phyloP scores from a whole-genome alignment of 2,797 vertebrate species.

The Pipistrellus pipistrellus region DNA sequence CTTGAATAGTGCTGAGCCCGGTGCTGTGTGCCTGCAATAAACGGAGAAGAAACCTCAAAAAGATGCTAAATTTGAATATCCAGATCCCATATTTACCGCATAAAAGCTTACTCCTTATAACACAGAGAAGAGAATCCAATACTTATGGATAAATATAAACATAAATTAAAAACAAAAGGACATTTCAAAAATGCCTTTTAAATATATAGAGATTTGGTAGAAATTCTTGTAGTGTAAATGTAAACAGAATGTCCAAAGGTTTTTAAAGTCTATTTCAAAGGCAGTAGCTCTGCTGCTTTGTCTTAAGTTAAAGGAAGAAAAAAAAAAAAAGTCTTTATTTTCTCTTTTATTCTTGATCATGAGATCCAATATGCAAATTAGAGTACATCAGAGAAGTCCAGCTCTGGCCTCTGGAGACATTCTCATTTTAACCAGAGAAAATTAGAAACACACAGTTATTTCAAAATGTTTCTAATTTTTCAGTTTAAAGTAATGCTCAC shows the following conservation, averaged over 20 bases:
- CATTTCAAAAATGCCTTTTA: conserved; percentile 8
- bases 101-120: conserved; percentile 55
- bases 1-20: conserved; percentile 37
- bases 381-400: conserved; percentile 42
- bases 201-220: neutral
- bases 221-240: neutral
- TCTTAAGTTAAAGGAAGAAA: conserved; percentile 27
- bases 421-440: conserved; percentile 70
- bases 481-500: conserved; percentile 36
- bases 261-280: neutral
- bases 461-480: conserved; percentile 75
- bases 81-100: conserved; percentile 4
- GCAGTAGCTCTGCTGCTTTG: neutral
- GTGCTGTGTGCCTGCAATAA: neutral
- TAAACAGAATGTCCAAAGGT: neutral
- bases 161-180: conserved; percentile 65
- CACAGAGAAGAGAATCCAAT: conserved; percentile 25
- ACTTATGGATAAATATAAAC: conserved; percentile 36
- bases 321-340: conserved; percentile 10
- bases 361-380: neutral
- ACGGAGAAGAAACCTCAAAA: conserved; percentile 52
- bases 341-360: conserved; percentile 53
- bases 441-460: conserved; percentile 74
- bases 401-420: conserved; percentile 5
- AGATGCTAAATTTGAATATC: conserved; percentile 35